Conservation (phyloP, 2,113 vertebrate genomes). For the Microcebus griseorufus region DNA sequence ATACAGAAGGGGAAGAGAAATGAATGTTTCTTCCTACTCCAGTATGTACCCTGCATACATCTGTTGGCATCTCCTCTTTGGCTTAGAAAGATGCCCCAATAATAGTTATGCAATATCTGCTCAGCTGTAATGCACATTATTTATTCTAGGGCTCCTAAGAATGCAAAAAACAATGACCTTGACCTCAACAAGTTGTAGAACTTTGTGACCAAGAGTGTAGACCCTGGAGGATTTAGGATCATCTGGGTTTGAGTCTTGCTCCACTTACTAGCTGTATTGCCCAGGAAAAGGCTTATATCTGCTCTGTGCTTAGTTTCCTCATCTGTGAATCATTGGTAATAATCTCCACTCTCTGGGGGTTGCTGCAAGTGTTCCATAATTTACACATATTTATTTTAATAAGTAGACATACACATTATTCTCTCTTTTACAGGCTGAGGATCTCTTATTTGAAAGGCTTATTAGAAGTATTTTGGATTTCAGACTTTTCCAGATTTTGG, state of each 20-base stretch:
- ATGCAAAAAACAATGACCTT: background rate
- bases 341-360: background rate
- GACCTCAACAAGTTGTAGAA: background rate
- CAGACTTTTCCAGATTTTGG: background rate
- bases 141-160: background rate
- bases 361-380: background rate
- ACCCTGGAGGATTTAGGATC: background rate
- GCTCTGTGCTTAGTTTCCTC: background rate
- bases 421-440: background rate
- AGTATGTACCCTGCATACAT: background rate
- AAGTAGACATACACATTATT: background rate
- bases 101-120: background rate
- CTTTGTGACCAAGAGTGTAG: background rate
- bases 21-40: background rate
- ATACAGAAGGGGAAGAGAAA: background rate
- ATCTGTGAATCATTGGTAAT: background rate
- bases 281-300: background rate
- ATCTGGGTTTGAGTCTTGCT: background rate
- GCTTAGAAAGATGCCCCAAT: background rate
- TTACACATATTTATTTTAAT: background rate
- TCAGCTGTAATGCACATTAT: background rate
- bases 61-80: background rate
- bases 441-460: background rate
- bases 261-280: background rate
- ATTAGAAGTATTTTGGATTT: background rate